phyloP scores from a whole-genome alignment of 2,113 vertebrate species.

The Myocastor coypus region DNA sequence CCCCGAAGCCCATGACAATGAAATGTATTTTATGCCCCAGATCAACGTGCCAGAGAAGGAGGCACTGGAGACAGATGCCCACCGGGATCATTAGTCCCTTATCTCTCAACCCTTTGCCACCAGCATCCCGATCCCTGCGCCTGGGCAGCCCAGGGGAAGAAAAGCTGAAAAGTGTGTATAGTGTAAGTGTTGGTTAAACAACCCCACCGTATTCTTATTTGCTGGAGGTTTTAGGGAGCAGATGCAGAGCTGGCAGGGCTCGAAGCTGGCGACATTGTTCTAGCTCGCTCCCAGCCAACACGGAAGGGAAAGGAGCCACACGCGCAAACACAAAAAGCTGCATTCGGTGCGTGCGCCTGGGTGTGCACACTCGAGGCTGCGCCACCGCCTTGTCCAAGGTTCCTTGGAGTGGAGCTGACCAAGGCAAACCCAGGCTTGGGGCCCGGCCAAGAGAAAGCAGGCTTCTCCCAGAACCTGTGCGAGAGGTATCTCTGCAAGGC shows the following conservation, averaged over 20 bases:
- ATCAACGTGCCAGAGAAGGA: slow-evolving; percentile 84
- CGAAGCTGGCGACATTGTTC: slow-evolving; percentile 89
- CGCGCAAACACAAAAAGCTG: slow-evolving; percentile 86
- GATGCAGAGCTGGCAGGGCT: slow-evolving; percentile 91
- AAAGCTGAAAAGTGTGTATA: slow-evolving; percentile 89
- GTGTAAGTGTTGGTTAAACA: slow-evolving; percentile 92
- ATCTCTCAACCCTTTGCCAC: slow-evolving; percentile 90
- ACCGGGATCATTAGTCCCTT: slow-evolving; percentile 87
- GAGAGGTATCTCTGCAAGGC: slow-evolving; percentile 76
- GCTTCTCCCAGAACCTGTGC: slow-evolving; percentile 86
- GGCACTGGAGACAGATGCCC: slow-evolving; percentile 83
- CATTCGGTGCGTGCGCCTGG: slow-evolving; percentile 74
- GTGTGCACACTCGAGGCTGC: slow-evolving; percentile 72
- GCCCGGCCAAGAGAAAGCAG: slow-evolving; percentile 87
- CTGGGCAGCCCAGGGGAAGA: slow-evolving; percentile 67
- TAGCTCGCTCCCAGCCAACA: slow-evolving; percentile 87
- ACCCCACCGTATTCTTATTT: slow-evolving; percentile 91
- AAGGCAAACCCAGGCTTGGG: slow-evolving; percentile 78
- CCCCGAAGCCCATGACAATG: slow-evolving; percentile 84
- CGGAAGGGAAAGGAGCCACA: slow-evolving; percentile 73
- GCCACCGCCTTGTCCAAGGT: slow-evolving; percentile 80
- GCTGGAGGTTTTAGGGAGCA: slow-evolving; percentile 93
- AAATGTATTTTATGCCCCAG: slow-evolving; percentile 85
- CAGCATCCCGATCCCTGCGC: slow-evolving; percentile 82
- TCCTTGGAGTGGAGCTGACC: slow-evolving; percentile 88